Evolutionary conservation across 1,140 invertebrate species (phyloP).

Genomic region (Drosophila eugracilis): DNA sequence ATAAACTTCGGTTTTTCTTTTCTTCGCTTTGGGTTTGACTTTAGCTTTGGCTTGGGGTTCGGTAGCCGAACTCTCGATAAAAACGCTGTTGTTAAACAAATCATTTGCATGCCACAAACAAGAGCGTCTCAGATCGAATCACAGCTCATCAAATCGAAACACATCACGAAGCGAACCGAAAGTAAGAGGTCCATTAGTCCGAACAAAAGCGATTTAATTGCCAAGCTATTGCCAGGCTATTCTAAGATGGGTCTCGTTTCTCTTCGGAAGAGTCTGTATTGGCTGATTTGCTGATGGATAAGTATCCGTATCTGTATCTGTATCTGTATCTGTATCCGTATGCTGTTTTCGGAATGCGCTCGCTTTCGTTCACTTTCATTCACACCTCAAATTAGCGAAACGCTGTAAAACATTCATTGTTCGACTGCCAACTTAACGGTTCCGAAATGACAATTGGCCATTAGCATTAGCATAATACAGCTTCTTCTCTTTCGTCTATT

Average conservation of each 20-base stretch:
- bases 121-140: slow-evolving; percentile 44
- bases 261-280: slow-evolving; percentile 8
- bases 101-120: slow-evolving; percentile 62
- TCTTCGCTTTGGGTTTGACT: too few species aligned
- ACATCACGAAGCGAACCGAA: slow-evolving; percentile 53
- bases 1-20: background rate
- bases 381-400: slow-evolving; percentile 71
- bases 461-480: slow-evolving; percentile 57
- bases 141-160: slow-evolving; percentile 46
- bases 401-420: slow-evolving; percentile 57
- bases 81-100: slow-evolving; percentile 51
- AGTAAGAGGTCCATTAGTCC: slow-evolving; percentile 76
- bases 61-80: slow-evolving; percentile 34
- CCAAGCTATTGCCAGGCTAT: slow-evolving; percentile 49
- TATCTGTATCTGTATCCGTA: background rate
- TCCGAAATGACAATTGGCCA: slow-evolving; percentile 53
- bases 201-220: slow-evolving; percentile 79
- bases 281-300: slow-evolving; percentile 48
- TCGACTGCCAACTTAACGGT: slow-evolving; percentile 47
- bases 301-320: slow-evolving; percentile 33
- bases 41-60: slow-evolving; percentile 14
- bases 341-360: slow-evolving; percentile 37
- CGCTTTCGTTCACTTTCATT: slow-evolving; percentile 72
- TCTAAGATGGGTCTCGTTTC: slow-evolving; percentile 54
- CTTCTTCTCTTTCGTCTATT: slow-evolving; percentile 7